Conservation (phyloP, 2,888 invertebrate species). For the Leptarthrus brevirostris region DNA sequence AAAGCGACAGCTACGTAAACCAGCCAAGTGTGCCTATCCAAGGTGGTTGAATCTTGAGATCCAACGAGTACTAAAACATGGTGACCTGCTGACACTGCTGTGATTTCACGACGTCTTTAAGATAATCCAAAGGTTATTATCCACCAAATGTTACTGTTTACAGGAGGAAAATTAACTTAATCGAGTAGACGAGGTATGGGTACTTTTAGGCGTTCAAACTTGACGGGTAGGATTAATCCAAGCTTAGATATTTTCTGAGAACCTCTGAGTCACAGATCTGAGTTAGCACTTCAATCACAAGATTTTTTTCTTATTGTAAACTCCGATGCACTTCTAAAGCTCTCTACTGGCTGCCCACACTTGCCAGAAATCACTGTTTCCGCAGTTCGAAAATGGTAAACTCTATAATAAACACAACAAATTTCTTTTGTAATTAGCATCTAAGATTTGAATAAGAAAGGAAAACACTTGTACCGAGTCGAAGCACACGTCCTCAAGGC, state of each 20-base stretch:
- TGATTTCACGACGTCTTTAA: conserved; percentile 24
- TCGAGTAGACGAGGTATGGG: neutral
- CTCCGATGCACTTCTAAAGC: neutral
- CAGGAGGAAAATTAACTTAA: neutral
- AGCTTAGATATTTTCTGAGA: conserved; percentile 7
- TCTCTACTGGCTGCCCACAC: neutral
- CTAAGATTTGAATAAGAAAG: neutral
- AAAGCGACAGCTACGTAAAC: neutral
- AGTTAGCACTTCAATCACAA: neutral
- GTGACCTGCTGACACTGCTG: conserved; percentile 40
- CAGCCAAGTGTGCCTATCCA: conserved; percentile 17
- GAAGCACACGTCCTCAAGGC: conserved; percentile 63
- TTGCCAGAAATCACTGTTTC: neutral
- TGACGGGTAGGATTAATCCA: neutral
- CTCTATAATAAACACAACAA: neutral
- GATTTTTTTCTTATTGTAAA: neutral
- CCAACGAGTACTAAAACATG: conserved; percentile 27
- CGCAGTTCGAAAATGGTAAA: neutral
- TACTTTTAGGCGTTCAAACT: neutral
- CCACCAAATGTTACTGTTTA: conserved; percentile 25
- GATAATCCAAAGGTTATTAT: conserved; percentile 31
- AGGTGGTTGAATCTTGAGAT: conserved; percentile 22
- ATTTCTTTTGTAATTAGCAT: conserved; percentile 15
- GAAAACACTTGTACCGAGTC: conserved; percentile 30
- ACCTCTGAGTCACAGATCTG: conserved; percentile 25